Evolutionary conservation across 2,113 vertebrate species (phyloP), one percentile per base, ranked within the genome.

Genomic region (Helogale parvula): DNA sequence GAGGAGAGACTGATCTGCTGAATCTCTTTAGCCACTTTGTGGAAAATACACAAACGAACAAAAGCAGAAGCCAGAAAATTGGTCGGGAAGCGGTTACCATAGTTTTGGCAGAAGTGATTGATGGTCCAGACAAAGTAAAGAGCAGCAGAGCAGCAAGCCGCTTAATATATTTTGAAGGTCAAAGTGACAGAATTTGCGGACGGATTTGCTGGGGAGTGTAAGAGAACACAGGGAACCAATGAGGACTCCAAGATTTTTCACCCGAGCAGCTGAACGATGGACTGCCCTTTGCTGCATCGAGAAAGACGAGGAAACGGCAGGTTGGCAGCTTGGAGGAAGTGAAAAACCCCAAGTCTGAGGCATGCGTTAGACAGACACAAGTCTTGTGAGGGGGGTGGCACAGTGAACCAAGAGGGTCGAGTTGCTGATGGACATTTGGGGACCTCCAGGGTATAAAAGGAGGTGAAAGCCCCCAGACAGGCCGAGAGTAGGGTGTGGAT

Each of bases 211-310:
- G 41, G n/a, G 38, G 14, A 57, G 17, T 41, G 2, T 45, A 47
- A 63, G 31, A 76, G 52, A 38, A 94, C 45, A 8, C 85, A 60
- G 35, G 23, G 50, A 94, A 31, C 81, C 69, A 45, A 47, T 57
- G 54, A 33, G 72, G 69, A 94, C 47, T 60, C 76, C 63, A 80
- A 57, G 65, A 68, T 72, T 45, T 66, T 47, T 72, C 35, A 33
- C 35, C 25, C 21, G 27, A 52, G 60, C 77, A 86, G 85, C 57
- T 88, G n/a, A 41, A 95, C 57, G 65, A 57, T 47, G 65, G 80
- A 38, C 41, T 77, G 29, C 13, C 27, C 91, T 82, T 74, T n/a
- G 54, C 21, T 27, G 25, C 13, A 23, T 60, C 76, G 45, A 71
- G 38, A 31, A 86, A 81, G 45, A 52, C 4, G 17, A 19, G 45